Evolutionary conservation across 35 echinoderm and acorn worm species (phyloP), one percentile per base, ranked within the genome.

Genomic region (Eucidaris tribuloides): DNA sequence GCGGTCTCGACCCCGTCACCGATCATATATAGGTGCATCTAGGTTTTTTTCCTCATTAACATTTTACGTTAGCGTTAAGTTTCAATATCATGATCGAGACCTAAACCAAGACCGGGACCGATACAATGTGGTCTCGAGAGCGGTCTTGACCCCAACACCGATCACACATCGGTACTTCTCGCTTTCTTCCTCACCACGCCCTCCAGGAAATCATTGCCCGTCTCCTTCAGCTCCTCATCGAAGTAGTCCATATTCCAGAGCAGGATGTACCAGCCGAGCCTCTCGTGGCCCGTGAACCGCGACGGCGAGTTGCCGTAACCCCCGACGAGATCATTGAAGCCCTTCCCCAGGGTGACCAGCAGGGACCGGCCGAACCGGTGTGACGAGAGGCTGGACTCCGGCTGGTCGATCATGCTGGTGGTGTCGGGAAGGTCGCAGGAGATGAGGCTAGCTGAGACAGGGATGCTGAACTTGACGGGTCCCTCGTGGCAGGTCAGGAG

Each of bases 401-500:
- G 44, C 0, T 44, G 35, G 40, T 74, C 68, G 3, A 34, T 27
- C 28, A 74, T 28, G 81, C 34, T 24, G n/a, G 68, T 14, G 19
- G 71, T 41, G 68, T 29, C 57, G n/a, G 68, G 54, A 41, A 30
- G 24, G 50, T 62, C n/a, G 29, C 37, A 74, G 22, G 86, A 36
- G 49, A 46, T 6, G 58, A 57, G 5, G 46, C 68, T 33, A 7
- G 56, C 46, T 17, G 60, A 44, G 9, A 79, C 18, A 33, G 88
- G 66, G 14, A 96, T 60, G 72, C 88, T 82, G 64, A 72, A 49
- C 28, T 90, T 78, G 65, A 99, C 80, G 54, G 90, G 91, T 52
- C 90, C 90, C 31, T 93, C 81, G 40, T 99, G 96, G 39, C 96
- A 99, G 54, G 84, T 70, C 40, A 99, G 81, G n/a, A 86, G 42